A percentile compares a stretch with the other conserved stretches of the same genome.
These are phyloP conservation scores for Lapara coniferarum DNA, from an alignment of 2,888 invertebrate genomes.

Conservation along the genomic window DNA sequence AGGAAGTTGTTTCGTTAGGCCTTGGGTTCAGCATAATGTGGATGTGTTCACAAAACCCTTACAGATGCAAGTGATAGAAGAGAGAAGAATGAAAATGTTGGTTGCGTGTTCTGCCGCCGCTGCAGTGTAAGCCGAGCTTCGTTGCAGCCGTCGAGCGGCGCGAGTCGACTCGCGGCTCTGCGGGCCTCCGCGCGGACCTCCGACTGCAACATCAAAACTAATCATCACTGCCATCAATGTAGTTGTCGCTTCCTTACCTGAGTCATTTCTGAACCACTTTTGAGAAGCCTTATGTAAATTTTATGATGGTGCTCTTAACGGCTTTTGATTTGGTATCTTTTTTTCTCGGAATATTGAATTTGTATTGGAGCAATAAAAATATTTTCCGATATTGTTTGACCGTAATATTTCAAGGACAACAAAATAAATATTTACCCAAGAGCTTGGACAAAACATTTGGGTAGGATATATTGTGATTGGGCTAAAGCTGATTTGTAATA, in stretches of 20 bases:
- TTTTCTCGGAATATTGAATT: constrained; percentile 33
- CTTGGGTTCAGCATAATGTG: constrained; percentile 82
- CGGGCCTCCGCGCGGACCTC: constrained; percentile 33
- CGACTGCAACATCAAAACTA: constrained; percentile 30
- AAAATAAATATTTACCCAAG: constrained; percentile 13
- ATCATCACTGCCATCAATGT: constrained; percentile 24
- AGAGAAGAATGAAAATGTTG: constrained; percentile 55
- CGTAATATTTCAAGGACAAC: neutral
- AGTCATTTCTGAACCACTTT: constrained; percentile 64
- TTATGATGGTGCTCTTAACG: constrained; percentile 61
- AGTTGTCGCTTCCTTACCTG: constrained; percentile 69
- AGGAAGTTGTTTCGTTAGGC: constrained; percentile 74
- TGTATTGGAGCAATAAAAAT: constrained; percentile 11
- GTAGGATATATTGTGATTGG: constrained; percentile 8
- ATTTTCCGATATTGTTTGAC: constrained; percentile 5
- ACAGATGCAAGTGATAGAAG: constrained; percentile 77
- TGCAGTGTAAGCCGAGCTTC: constrained; percentile 48
- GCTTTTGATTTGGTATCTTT: constrained; percentile 54
- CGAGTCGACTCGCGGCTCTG: constrained; percentile 38
- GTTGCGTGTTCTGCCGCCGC: constrained; percentile 41
- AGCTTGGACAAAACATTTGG: neutral
- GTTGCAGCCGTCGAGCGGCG: constrained; percentile 41
- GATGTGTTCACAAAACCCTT: constrained; percentile 83
- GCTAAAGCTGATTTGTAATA: constrained; percentile 32
- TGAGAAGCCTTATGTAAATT: constrained; percentile 28